A percentile compares a stretch with the other conserved stretches of the same genome.
These are phyloP conservation scores for Carettochelys insculpta DNA, from an alignment of 2,113 vertebrate species.

Conservation along the genomic window DNA sequence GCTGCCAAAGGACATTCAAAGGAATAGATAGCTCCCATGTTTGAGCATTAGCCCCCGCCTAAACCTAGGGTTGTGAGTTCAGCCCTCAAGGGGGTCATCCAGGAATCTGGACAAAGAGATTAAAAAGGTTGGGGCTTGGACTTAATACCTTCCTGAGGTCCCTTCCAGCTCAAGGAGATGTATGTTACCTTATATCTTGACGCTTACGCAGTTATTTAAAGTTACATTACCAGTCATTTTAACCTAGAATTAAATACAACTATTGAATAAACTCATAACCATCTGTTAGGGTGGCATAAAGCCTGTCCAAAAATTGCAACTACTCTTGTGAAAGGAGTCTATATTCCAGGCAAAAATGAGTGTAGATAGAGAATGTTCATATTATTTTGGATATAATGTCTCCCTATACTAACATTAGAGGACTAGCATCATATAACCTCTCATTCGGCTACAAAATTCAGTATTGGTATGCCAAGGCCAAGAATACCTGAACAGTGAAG, in stretches of 20 bases:
- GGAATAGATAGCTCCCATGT: too few relatives aligned
- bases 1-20: too few relatives aligned
- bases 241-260: slow-evolving; percentile 27
- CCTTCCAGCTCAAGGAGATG: too few relatives aligned
- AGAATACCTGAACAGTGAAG: not conserved
- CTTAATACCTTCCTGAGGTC: too few relatives aligned
- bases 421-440: slow-evolving; percentile 17
- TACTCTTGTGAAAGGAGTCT: not conserved
- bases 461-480: not conserved
- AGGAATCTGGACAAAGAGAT: too few relatives aligned
- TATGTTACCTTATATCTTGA: too few relatives aligned
- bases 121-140: too few relatives aligned
- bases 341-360: slow-evolving; percentile 39
- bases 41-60: too few relatives aligned
- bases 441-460: slow-evolving; percentile 1
- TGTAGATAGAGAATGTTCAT: not conserved
- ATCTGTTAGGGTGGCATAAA: slow-evolving; percentile 15
- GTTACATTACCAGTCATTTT: not conserved
- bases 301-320: slow-evolving; percentile 39
- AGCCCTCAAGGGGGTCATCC: too few relatives aligned
- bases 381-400: slow-evolving; percentile 39
- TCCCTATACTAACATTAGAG: not conserved
- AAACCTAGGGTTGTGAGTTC: too few relatives aligned
- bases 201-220: not conserved
- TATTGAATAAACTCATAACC: slow-evolving; percentile 4